A percentile compares a stretch with the other conserved stretches of the same genome.
Evolutionary conservation across 2,797 vertebrate genomes (phyloP).

Genomic region (Squalus acanthias): DNA sequence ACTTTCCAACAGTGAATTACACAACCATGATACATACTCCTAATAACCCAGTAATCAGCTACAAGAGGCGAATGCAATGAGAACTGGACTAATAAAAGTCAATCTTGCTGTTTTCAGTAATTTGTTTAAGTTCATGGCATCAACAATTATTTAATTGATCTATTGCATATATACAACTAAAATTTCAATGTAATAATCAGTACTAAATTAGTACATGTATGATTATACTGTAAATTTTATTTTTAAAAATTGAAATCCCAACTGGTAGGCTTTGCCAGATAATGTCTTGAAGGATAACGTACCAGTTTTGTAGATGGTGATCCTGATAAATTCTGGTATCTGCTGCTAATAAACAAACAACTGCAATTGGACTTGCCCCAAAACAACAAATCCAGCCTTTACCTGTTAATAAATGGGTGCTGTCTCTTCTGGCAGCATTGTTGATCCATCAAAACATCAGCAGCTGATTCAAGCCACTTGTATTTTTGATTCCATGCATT

Average conservation of each 20-base stretch:
- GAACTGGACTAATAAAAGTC: constrained; percentile 33
- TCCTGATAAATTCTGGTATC: not conserved
- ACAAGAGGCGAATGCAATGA: constrained; percentile 70
- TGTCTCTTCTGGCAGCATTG: not conserved
- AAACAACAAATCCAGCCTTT: not conserved
- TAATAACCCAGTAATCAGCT: constrained; percentile 81
- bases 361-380: not conserved
- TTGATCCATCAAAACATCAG: not conserved
- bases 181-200: not conserved
- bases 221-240: not conserved
- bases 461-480: not conserved
- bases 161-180: not conserved
- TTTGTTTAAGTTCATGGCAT: not conserved
- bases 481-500: not conserved
- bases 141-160: not conserved
- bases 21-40: constrained; percentile 98
- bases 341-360: not conserved
- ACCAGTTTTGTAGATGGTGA: not conserved
- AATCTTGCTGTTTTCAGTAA: not conserved
- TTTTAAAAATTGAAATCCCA: not conserved
- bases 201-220: not conserved
- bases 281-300: not conserved
- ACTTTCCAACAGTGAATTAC: constrained; percentile 91
- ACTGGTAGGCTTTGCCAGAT: not conserved
- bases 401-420: not conserved